Evolutionary conservation across 2,888 invertebrate species (phyloP).

Genomic region (Strigamia crassipes): DNA sequence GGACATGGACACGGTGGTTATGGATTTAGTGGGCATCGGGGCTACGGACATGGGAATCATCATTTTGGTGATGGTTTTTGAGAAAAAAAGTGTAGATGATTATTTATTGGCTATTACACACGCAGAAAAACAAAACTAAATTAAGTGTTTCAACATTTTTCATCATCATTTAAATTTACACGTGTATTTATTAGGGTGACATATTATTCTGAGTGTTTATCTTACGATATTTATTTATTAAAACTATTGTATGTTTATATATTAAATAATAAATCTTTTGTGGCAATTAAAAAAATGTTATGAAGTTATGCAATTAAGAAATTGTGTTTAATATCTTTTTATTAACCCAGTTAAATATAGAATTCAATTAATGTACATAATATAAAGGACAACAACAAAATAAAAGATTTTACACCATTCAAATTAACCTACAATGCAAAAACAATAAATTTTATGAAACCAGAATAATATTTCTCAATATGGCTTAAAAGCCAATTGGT

Average conservation of each 20-base stretch:
- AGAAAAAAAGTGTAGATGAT: neutral
- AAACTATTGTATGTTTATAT: neutral
- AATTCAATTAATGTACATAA: neutral
- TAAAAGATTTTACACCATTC: neutral
- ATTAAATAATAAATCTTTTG: neutral
- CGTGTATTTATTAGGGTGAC: too few species aligned
- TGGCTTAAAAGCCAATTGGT: neutral
- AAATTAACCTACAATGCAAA: neutral
- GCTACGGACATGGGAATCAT: neutral
- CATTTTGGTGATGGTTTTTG: neutral
- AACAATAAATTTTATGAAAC: neutral
- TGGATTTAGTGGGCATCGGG: neutral
- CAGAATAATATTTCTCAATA: neutral
- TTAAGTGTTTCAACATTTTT: too few species aligned
- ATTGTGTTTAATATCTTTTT: neutral
- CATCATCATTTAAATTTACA: too few species aligned
- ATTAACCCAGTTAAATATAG: neutral
- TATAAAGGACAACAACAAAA: neutral
- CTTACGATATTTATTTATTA: neutral
- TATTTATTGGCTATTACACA: neutral
- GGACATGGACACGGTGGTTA: neutral
- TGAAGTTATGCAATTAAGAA: neutral
- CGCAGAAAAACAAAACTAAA: too few species aligned
- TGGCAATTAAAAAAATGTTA: neutral
- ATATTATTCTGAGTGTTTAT: neutral